Evolutionary conservation across 1,140 invertebrate species (phyloP).

Genomic region (Sitobion miscanthi): DNA sequence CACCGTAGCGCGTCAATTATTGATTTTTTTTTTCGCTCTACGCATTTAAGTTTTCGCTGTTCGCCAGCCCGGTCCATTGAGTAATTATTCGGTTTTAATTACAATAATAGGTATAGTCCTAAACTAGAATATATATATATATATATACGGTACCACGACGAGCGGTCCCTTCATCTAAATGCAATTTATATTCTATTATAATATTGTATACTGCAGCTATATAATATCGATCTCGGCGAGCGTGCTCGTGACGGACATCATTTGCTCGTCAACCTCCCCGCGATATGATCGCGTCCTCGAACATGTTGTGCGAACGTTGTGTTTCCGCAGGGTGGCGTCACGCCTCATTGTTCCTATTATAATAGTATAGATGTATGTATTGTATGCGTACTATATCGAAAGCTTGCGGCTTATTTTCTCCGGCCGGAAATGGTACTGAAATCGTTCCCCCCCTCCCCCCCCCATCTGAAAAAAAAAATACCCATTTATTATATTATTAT

Average conservation of each 20-base stretch:
- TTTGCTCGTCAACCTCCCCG: background rate
- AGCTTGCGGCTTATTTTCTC: background rate
- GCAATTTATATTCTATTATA: background rate
- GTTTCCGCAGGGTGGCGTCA: background rate
- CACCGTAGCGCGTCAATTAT: background rate
- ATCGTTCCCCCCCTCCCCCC: background rate
- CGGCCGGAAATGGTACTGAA: background rate
- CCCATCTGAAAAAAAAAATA: background rate
- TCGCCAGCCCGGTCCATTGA: background rate
- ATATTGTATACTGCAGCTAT: background rate
- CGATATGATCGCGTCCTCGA: background rate
- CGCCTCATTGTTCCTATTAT: background rate
- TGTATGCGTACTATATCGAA: background rate
- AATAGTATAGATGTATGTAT: background rate
- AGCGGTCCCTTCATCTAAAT: background rate
- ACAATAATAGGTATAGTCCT: background rate
- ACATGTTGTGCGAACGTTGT: background rate
- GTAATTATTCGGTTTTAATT: background rate
- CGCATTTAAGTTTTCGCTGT: background rate
- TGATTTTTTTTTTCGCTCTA: background rate
- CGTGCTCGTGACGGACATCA: background rate
- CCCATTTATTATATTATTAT: background rate
- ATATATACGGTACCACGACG: background rate
- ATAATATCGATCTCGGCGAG: background rate
- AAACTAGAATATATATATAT: background rate